These are phyloP conservation scores for Mixornis gularis DNA, from an alignment of 2,113 vertebrate species.

Conservation along the genomic window DNA sequence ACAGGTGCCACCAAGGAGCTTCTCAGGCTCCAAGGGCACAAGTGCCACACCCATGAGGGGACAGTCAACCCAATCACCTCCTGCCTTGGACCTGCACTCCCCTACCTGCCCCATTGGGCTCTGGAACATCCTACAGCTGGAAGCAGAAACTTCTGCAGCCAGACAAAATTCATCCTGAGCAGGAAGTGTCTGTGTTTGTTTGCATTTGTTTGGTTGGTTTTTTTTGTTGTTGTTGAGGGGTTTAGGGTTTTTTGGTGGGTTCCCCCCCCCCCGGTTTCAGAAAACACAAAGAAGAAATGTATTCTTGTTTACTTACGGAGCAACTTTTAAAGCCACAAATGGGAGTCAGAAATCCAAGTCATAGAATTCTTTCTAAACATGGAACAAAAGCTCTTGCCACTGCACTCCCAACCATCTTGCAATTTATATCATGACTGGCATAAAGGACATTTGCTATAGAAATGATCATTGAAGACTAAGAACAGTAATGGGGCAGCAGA, in stretches of 20 bases:
- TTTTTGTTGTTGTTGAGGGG: too few relatives aligned
- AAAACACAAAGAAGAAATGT: background rate
- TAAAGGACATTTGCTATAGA: background rate
- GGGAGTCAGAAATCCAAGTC: background rate
- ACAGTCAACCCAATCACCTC: background rate
- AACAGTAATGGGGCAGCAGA: background rate
- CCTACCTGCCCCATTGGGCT: background rate
- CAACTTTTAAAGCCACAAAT: background rate
- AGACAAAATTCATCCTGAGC: background rate
- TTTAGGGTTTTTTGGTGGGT: too few relatives aligned
- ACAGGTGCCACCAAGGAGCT: background rate
- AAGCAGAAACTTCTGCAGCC: background rate
- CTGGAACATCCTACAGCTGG: background rate
- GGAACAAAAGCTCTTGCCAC: background rate
- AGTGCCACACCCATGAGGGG: too few relatives aligned
- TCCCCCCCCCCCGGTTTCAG: too few relatives aligned
- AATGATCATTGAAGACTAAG: background rate
- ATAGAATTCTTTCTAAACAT: background rate
- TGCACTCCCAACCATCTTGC: background rate
- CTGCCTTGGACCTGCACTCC: background rate
- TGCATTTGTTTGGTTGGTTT: background rate
- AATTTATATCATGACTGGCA: background rate
- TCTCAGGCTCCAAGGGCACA: background rate
- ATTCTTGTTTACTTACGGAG: background rate
- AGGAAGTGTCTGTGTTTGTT: background rate